Evolutionary conservation across 2,113 vertebrate species (phyloP).

Genomic region (Fregata magnificens): DNA sequence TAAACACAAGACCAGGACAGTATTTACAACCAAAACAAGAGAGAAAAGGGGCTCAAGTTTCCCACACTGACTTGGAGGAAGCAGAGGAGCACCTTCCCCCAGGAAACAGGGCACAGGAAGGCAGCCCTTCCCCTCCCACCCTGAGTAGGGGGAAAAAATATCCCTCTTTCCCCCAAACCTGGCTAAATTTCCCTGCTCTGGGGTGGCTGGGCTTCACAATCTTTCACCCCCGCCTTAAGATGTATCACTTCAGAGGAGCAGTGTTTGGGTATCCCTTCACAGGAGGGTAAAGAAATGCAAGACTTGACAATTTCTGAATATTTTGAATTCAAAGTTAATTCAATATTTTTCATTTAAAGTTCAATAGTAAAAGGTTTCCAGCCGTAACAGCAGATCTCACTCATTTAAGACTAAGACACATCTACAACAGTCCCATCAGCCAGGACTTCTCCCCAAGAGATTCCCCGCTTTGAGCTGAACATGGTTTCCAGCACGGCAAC

Average conservation of each 20-base stretch:
- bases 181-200: accelerated
- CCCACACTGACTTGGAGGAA: not conserved
- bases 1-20: not conserved
- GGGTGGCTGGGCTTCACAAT: not conserved
- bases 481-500: not conserved
- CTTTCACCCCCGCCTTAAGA: not conserved
- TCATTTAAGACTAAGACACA: not conserved
- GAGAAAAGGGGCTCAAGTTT: not conserved
- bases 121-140: not conserved
- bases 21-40: not conserved
- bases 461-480: not conserved
- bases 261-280: not conserved
- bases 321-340: not conserved
- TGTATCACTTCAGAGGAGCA: not conserved
- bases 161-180: not conserved
- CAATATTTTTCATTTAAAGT: not conserved
- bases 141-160: too few species aligned
- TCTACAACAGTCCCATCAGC: accelerated
- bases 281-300: not conserved
- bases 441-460: not conserved
- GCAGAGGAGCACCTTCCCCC: not conserved
- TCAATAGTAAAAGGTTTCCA: not conserved
- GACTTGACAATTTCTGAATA: not conserved
- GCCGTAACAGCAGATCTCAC: not conserved
- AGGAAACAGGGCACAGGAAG: not conserved